A percentile compares a stretch with the other conserved stretches of the same genome.
These are phyloP conservation scores for Sarcophaga carnaria DNA, from an alignment of 2,888 invertebrate genomes.

Conservation along the genomic window DNA sequence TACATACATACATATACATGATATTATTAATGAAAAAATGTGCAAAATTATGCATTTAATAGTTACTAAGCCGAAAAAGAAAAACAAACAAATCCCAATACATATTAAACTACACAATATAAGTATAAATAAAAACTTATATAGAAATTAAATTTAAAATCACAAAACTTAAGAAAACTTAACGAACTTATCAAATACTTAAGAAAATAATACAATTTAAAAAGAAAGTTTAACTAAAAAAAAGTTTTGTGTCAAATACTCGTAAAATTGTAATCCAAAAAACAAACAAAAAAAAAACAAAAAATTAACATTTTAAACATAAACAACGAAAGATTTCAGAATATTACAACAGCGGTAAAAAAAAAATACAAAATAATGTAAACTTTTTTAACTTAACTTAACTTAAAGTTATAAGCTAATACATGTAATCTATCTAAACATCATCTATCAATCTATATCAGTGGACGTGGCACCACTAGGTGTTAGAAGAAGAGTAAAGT, in stretches of 20 bases:
- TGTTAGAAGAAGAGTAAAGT: too few species aligned
- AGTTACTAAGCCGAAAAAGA: conserved; percentile 53
- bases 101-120: conserved; percentile 26
- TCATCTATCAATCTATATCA: too few species aligned
- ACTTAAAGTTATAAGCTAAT: too few species aligned
- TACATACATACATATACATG: neutral
- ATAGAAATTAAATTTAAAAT: neutral
- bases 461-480: too few species aligned
- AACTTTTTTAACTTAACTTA: too few species aligned
- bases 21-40: conserved; percentile 23
- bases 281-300: conserved; percentile 10
- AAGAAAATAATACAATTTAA: neutral
- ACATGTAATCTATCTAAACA: too few species aligned
- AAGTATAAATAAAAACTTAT: neutral
- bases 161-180: neutral
- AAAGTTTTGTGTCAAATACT: conserved; percentile 66
- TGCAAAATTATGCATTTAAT: conserved; percentile 65
- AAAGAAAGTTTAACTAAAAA: conserved; percentile 6
- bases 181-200: neutral
- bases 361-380: too few species aligned
- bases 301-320: conserved; percentile 3
- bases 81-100: neutral
- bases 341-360: neutral
- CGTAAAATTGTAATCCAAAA: conserved; percentile 22
- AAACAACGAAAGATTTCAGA: neutral